Percentiles rank a stretch among this genome's conserved stretches.
Conservation (phyloP, 2,797 vertebrate genomes). For the Lithobates pipiens region DNA sequence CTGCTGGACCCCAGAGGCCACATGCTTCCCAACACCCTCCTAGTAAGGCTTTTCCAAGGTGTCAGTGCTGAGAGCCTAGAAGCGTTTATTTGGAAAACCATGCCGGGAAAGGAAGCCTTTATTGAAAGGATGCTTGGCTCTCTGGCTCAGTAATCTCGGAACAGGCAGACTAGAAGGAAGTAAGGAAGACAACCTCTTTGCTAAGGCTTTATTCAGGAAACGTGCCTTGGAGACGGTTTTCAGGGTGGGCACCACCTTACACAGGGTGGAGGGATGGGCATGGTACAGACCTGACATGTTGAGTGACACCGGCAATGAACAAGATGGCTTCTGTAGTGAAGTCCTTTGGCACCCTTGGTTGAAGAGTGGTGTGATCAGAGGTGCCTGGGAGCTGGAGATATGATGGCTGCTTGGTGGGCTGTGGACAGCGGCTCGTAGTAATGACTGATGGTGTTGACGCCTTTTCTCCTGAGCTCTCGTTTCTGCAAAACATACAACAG, state of each 20-base stretch:
- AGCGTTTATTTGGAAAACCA: not conserved
- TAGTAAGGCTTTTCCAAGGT: too few relatives aligned
- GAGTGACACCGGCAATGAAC: slow-evolving; percentile 80
- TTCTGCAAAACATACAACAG: slow-evolving; percentile 68
- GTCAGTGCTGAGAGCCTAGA: not conserved
- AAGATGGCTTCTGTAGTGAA: slow-evolving; percentile 75
- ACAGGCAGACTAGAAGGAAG: slow-evolving; percentile 69
- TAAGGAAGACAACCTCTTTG: slow-evolving; percentile 64
- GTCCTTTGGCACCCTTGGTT: slow-evolving; percentile 69
- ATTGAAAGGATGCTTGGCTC: not conserved
- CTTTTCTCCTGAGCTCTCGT: slow-evolving; percentile 85
- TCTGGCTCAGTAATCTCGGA: not conserved
- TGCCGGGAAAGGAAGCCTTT: not conserved
- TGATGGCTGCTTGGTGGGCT: slow-evolving; percentile 76
- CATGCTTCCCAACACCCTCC: too few relatives aligned
- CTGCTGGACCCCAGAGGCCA: too few relatives aligned
- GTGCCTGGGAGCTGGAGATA: slow-evolving; percentile 69
- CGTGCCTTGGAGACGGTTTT: slow-evolving; percentile 68
- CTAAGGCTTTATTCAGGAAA: slow-evolving; percentile 59
- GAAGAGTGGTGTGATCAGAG: slow-evolving; percentile 63
- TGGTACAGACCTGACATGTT: slow-evolving; percentile 87
- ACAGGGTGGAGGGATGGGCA: slow-evolving; percentile 73
- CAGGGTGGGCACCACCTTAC: slow-evolving; percentile 76
- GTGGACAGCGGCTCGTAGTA: slow-evolving; percentile 74
- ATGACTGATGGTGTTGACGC: slow-evolving; percentile 80